A percentile compares a stretch with the other conserved stretches of the same genome.
Conservation (phyloP, 64 coral and sea anemone genomes). For the Dendronephthya gigantea region DNA sequence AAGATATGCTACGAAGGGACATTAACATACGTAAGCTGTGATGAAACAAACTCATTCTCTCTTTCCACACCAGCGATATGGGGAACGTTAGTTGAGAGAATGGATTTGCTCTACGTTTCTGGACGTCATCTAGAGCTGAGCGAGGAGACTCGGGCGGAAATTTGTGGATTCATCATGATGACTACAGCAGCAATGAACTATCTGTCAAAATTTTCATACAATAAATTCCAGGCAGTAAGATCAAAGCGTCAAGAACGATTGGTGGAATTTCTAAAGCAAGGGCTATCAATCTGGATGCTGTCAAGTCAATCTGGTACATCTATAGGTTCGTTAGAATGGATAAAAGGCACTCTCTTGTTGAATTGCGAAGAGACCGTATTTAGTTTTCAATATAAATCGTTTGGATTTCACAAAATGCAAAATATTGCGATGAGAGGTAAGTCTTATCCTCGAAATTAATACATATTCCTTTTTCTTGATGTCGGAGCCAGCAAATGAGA, state of each 20-base stretch:
- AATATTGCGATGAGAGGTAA: no score
- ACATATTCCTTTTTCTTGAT: no score
- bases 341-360: no score
- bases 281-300: not conserved
- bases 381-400: no score
- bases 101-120: not conserved
- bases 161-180: not conserved
- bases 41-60: not conserved
- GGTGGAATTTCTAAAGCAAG: not conserved
- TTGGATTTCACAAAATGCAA: no score
- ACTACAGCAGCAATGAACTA: not conserved
- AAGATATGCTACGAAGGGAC: not conserved
- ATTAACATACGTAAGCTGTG: not conserved
- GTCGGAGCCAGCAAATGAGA: no score
- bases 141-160: not conserved
- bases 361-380: no score
- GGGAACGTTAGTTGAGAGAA: not conserved
- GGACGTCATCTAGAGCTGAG: not conserved
- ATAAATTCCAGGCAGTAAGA: not conserved
- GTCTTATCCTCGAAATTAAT: no score
- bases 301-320: not conserved
- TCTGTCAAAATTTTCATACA: not conserved
- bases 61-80: not conserved
- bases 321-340: no score
- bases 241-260: not conserved